Evolutionary conservation across 2,797 vertebrate genomes (phyloP).

Genomic region (Hozukius guyotensis): DNA sequence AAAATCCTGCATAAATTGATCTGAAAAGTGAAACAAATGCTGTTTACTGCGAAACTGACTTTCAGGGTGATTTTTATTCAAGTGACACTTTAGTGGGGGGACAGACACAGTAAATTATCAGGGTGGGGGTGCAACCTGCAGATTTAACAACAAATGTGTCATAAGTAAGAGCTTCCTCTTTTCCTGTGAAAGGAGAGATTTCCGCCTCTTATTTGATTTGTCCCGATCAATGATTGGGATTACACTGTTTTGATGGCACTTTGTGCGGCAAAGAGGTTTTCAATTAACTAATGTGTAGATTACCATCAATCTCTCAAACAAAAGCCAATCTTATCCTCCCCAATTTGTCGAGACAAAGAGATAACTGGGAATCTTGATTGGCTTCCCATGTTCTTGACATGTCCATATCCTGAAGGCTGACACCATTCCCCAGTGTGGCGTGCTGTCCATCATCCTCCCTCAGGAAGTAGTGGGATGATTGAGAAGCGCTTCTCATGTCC

Average conservation of each 20-base stretch:
- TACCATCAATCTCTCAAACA: conserved; percentile 82
- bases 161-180: conserved; percentile 72
- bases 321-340: conserved; percentile 44
- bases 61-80: conserved; percentile 1
- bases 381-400: conserved; percentile 59
- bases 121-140: conserved; percentile 43
- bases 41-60: not conserved
- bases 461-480: conserved; percentile 37
- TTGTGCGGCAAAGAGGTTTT: conserved; percentile 84
- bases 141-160: conserved; percentile 63
- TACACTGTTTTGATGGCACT: conserved; percentile 79
- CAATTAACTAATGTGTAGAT: conserved; percentile 90
- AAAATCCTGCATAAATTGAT: not conserved
- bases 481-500: conserved; percentile 16
- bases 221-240: conserved; percentile 82
- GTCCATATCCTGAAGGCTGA: conserved; percentile 54
- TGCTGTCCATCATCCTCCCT: conserved; percentile 33
- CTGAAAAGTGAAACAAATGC: conserved; percentile 1
- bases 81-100: not conserved
- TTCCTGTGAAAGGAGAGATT: conserved; percentile 71
- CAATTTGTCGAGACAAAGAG: conserved; percentile 57
- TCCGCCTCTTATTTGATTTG: conserved; percentile 84
- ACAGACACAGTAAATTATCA: conserved; percentile 17
- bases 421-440: conserved; percentile 26
- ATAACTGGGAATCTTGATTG: conserved; percentile 76